Evolutionary conservation across 2,113 vertebrate genomes (phyloP), one percentile per base, ranked within the genome.

Genomic region (Lamprotornis superbus): DNA sequence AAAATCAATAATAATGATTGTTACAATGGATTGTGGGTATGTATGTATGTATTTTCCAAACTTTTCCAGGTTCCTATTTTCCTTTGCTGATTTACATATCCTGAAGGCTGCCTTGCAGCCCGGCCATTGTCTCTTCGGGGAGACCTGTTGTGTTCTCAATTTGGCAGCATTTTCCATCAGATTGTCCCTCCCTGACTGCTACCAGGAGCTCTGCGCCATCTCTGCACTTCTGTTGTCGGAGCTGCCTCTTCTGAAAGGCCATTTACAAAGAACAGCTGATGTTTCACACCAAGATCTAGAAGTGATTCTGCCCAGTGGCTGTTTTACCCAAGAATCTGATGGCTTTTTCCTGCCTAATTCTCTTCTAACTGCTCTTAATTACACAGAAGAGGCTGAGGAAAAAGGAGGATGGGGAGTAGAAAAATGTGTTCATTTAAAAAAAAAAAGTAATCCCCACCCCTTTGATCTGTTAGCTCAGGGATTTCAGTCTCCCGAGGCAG

Each of bases 1-100:
- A 73, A 94, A 96, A 97, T 98, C 98, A 94, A 98, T 98, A 95
- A 73, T 96, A 97, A 97, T 95, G 97, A 97, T 96, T 95, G 93
- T 89, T 96, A 93, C 91, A 77, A 97, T 95, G 96, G 97, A 96
- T 86, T 87, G 67, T 70, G 71, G 50, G 21, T 27, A 50, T 65
- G 31, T n/a, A 50, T 65, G 31, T n/a, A 12, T 49, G n/a, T 69
- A n/a, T 76, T 80, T 68, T 49, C 64, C 83, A 30, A 37, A 63
- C 73, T 75, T 83, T 57, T 15, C 23, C 12, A 19, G 12, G 12
- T 71, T 71, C 52, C 22, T 5, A 1, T 93, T 68, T 89, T 60
- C 57, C 55, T 83, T 22, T 25, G 50, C 42, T 42, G 64, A 24
- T 89, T 87, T 83, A 22, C 40, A 40, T 25, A 0, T 50, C 55